Evolutionary conservation across 2,888 invertebrate species (phyloP).

Genomic region (Eilema caniola): DNA sequence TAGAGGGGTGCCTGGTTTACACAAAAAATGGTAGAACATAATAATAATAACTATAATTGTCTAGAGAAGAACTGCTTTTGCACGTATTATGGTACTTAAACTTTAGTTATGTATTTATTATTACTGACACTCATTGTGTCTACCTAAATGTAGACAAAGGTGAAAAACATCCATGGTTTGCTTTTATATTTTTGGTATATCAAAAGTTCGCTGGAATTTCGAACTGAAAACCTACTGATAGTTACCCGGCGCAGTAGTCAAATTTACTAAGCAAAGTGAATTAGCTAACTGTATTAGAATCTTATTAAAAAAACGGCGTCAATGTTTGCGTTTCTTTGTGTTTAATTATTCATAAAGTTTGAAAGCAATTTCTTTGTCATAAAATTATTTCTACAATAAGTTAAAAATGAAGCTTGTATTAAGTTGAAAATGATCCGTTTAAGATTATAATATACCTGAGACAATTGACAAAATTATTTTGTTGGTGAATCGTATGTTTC

Average conservation of each 20-base stretch:
- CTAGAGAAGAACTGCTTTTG: too few species aligned
- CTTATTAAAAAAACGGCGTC: slow-evolving; percentile 2
- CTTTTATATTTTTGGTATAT: too few species aligned
- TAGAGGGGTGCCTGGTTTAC: background rate
- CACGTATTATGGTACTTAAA: too few species aligned
- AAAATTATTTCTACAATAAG: slow-evolving; percentile 18
- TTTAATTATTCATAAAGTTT: slow-evolving; percentile 12
- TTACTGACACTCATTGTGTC: too few species aligned
- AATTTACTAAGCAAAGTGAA: background rate
- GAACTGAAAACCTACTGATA: background rate
- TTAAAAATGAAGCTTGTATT: slow-evolving; percentile 12
- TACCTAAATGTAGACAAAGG: too few species aligned
- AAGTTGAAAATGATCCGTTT: background rate
- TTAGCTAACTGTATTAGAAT: slow-evolving; percentile 5
- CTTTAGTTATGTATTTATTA: too few species aligned
- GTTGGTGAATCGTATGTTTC: background rate
- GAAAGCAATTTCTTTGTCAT: slow-evolving; percentile 8
- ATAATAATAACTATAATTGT: too few species aligned
- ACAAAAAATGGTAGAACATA: too few species aligned
- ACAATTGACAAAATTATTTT: background rate
- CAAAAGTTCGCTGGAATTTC: background rate
- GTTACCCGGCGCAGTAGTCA: background rate
- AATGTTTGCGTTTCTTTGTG: slow-evolving; percentile 2
- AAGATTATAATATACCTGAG: background rate
- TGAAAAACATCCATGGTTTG: too few species aligned